Evolutionary conservation across 2,113 vertebrate species (phyloP).

Genomic region (Fregetta grallaria): DNA sequence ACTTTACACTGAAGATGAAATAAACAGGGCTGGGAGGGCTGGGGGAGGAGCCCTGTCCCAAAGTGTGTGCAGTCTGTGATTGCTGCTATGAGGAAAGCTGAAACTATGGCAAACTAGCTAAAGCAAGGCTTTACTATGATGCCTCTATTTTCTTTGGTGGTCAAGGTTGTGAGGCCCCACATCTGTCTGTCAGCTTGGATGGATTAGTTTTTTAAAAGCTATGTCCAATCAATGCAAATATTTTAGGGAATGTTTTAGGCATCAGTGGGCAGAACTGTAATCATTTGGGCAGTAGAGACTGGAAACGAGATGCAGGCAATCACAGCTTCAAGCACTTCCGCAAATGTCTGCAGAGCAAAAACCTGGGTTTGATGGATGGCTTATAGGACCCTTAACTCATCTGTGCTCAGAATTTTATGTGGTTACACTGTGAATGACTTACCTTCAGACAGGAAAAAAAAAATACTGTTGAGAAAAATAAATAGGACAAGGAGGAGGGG

Average conservation of each 20-base stretch:
- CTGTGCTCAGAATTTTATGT: background rate
- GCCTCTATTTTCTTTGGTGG: background rate
- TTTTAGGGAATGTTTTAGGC: background rate
- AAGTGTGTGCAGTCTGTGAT: background rate
- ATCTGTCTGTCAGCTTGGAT: background rate
- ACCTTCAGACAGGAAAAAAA: background rate
- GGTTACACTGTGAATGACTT: background rate
- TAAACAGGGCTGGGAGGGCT: rapidly evolving
- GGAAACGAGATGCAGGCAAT: background rate
- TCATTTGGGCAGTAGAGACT: background rate
- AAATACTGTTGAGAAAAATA: background rate
- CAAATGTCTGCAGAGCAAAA: background rate
- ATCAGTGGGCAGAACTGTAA: background rate
- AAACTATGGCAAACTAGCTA: background rate
- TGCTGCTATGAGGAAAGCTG: background rate
- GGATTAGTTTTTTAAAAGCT: background rate
- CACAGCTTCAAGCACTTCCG: background rate
- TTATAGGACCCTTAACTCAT: background rate
- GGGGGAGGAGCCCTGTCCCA: background rate
- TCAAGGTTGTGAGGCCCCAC: background rate
- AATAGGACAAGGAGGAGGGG: background rate
- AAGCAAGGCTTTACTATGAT: background rate
- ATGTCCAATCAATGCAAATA: background rate
- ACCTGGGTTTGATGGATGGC: background rate
- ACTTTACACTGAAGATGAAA: background rate